Percentiles rank a stretch among this genome's conserved stretches.
Conservation (phyloP, 2,113 vertebrate species). For the Sapayoa aenigma region DNA sequence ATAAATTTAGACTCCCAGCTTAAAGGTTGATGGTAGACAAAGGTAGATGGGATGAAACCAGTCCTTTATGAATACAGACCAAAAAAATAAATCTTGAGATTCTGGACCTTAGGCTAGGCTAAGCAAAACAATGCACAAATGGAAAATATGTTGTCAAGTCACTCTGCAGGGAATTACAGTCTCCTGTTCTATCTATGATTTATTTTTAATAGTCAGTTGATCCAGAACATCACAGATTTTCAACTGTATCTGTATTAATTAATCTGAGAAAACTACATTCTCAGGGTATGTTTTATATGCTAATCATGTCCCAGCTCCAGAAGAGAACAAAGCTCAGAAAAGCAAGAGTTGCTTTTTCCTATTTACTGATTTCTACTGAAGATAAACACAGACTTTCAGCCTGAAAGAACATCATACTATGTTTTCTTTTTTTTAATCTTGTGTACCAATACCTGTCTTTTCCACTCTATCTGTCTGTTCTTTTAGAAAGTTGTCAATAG, state of each 20-base stretch:
- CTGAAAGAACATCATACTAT: not conserved
- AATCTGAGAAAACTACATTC: not conserved
- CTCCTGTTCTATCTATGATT: not conserved
- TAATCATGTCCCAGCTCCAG: not conserved
- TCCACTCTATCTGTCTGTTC: rapidly evolving
- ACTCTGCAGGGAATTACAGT: not conserved
- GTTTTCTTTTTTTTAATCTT: not conserved
- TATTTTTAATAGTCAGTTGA: not conserved
- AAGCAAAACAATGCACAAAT: not conserved
- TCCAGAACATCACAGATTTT: not conserved
- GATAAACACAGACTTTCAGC: not conserved
- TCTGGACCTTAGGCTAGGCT: not conserved
- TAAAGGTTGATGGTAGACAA: not conserved
- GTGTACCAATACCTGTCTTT: not conserved
- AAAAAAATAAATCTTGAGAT: not conserved
- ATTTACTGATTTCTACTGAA: not conserved
- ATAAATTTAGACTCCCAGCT: not conserved
- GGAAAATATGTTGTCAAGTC: not conserved
- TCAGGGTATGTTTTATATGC: not conserved
- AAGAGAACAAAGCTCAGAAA: not conserved
- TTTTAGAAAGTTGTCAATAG: not conserved
- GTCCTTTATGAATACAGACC: not conserved
- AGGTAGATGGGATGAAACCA: not conserved
- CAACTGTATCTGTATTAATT: not conserved
- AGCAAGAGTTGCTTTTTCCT: not conserved